These are phyloP conservation scores for Papilio elwesi DNA, from an alignment of 2,888 invertebrate species.

Conservation along the genomic window DNA sequence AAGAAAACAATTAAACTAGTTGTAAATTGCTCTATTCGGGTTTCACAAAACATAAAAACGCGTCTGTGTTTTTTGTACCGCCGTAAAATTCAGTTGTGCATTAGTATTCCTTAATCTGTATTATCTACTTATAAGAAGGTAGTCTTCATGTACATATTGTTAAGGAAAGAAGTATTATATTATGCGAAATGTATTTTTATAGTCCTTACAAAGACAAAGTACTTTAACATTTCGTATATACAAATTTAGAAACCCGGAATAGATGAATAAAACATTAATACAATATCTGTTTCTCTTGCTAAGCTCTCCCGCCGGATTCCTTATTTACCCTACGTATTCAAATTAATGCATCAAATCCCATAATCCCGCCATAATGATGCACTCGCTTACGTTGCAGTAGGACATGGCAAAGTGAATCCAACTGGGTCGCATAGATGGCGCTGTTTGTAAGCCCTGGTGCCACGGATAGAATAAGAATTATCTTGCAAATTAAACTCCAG, in stretches of 20 bases:
- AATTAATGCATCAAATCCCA: constrained; percentile 45
- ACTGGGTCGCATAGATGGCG: constrained; percentile 63
- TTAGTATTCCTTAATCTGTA: too few relatives aligned
- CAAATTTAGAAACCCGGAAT: constrained; percentile 31
- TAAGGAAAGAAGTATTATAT: background rate
- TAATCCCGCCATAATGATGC: constrained; percentile 46
- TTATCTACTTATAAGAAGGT: too few relatives aligned
- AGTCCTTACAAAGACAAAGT: constrained; percentile 5
- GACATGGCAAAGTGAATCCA: constrained; percentile 55
- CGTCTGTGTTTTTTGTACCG: too few relatives aligned
- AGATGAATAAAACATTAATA: constrained; percentile 41
- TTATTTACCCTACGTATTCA: constrained; percentile 41
- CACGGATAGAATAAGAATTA: constrained; percentile 38
- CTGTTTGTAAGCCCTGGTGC: constrained; percentile 45
- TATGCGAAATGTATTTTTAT: constrained; percentile 3
- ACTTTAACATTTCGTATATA: constrained; percentile 32
- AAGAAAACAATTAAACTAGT: too few relatives aligned
- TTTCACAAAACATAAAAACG: too few relatives aligned
- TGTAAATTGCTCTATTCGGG: too few relatives aligned
- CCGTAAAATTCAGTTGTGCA: too few relatives aligned
- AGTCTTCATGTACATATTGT: too few relatives aligned
- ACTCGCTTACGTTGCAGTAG: constrained; percentile 44
- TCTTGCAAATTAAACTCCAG: constrained; percentile 43
- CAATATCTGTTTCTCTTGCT: constrained; percentile 38
- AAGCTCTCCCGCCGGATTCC: constrained; percentile 35